Percentiles rank a stretch among this genome's conserved stretches.
phyloP scores from a whole-genome alignment of 2,113 vertebrate species.

The Otolemur garnettii region DNA sequence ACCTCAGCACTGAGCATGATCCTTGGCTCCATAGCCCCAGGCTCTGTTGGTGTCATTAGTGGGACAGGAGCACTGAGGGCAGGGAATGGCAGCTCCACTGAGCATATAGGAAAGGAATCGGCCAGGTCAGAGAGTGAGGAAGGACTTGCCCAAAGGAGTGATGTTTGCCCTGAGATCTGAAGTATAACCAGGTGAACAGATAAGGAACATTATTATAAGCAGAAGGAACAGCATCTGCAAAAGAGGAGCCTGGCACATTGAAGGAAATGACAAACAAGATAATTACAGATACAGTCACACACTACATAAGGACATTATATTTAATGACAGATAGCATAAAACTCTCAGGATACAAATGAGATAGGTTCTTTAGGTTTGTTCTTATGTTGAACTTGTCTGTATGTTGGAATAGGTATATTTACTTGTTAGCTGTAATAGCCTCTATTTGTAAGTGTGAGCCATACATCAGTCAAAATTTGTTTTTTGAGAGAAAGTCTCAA shows the following conservation, averaged over 20 bases:
- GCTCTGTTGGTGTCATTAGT: background rate
- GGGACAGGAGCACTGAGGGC: background rate
- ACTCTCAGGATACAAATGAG: too few species aligned
- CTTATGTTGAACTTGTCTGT: too few species aligned
- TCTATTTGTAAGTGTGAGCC: too few species aligned
- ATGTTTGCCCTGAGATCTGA: background rate
- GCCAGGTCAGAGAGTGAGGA: background rate
- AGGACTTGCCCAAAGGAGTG: background rate
- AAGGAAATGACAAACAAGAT: background rate
- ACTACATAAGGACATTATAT: background rate
- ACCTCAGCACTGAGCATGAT: accelerated
- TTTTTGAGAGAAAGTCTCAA: too few species aligned
- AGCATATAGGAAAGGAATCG: background rate
- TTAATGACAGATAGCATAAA: too few species aligned
- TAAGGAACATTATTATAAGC: background rate
- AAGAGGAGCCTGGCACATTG: background rate
- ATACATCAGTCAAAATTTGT: too few species aligned
- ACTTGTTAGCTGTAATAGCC: too few species aligned
- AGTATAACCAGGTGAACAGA: background rate
- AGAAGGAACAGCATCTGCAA: background rate
- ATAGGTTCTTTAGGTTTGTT: too few species aligned
- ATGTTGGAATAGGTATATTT: too few species aligned
- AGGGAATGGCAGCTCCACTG: background rate
- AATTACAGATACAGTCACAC: background rate
- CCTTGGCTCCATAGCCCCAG: background rate